These are phyloP conservation scores for Kuschelorhynchus macadamiae DNA, from an alignment of 2,888 invertebrate species.

Conservation along the genomic window DNA sequence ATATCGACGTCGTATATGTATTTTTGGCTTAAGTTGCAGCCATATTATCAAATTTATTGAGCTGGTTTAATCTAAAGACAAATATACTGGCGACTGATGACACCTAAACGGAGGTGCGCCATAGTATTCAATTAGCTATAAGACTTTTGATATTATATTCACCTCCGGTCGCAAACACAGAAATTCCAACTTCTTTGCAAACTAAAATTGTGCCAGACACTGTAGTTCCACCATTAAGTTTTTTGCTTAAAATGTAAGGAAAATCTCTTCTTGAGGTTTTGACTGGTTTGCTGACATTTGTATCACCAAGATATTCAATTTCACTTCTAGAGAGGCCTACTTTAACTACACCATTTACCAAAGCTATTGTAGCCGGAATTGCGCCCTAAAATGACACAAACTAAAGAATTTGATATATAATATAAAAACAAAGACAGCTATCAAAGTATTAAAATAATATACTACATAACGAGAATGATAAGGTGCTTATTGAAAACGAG, in stretches of 20 bases:
- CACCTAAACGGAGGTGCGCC: no score
- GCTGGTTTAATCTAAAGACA: no score
- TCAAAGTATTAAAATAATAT: no score
- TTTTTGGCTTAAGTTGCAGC: no score
- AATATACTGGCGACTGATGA: no score
- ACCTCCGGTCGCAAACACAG: constrained; percentile 95
- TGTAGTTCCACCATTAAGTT: constrained; percentile 91
- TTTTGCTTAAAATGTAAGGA: constrained; percentile 79
- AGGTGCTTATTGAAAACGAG: no score
- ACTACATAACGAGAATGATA: no score
- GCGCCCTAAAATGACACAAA: constrained; percentile 82
- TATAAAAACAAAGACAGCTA: no score
- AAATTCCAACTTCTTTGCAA: constrained; percentile 86
- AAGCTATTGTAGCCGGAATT: constrained; percentile 92
- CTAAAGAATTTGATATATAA: no score
- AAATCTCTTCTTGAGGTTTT: constrained; percentile 94
- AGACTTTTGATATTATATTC: constrained; percentile 45
- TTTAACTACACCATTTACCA: constrained; percentile 85
- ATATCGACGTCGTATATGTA: no score
- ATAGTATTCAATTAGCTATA: no score
- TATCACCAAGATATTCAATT: constrained; percentile 76
- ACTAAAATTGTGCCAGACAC: constrained; percentile 94
- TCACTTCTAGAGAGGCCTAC: constrained; percentile 81
- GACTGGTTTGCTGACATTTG: constrained; percentile 69
- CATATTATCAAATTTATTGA: no score